phyloP scores from a whole-genome alignment of 2,797 vertebrate species.

The Sarcoramphus papa region DNA sequence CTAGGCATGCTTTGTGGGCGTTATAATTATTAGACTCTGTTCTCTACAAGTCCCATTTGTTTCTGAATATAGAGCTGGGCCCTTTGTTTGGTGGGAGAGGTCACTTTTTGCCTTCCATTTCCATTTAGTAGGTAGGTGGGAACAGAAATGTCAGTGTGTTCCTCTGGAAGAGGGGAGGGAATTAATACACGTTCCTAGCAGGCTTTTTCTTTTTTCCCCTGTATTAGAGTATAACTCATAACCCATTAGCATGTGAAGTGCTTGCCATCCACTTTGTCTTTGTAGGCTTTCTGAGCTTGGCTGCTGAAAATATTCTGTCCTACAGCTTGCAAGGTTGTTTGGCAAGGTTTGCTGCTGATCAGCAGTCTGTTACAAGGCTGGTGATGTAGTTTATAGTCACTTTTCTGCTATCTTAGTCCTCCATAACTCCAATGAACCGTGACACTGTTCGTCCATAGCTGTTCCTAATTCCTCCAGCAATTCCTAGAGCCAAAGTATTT shows the following conservation, averaged over 20 bases:
- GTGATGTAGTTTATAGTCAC: neutral
- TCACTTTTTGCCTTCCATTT: conserved; percentile 51
- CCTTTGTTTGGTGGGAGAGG: conserved; percentile 42
- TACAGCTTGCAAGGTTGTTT: neutral
- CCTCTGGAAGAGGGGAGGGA: neutral
- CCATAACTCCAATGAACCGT: neutral
- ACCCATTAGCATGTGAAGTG: neutral
- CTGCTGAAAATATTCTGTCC: neutral
- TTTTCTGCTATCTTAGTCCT: neutral
- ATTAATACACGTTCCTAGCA: neutral
- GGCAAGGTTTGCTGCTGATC: neutral
- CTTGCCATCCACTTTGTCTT: neutral
- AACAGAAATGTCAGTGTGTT: conserved; percentile 53
- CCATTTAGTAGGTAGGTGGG: conserved; percentile 60
- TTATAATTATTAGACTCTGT: conserved; percentile 58
- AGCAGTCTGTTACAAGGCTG: neutral
- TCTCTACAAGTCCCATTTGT: conserved; percentile 63
- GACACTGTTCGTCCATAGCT: neutral
- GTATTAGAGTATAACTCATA: neutral
- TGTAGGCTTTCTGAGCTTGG: neutral
- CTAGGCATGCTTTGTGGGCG: conserved; percentile 59
- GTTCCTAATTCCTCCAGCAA: neutral
- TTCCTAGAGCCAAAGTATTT: neutral
- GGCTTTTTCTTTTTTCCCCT: neutral
- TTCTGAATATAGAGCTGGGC: conserved; percentile 48